phyloP scores from a whole-genome alignment of 1,140 invertebrate species.

The Ostrea edulis region DNA sequence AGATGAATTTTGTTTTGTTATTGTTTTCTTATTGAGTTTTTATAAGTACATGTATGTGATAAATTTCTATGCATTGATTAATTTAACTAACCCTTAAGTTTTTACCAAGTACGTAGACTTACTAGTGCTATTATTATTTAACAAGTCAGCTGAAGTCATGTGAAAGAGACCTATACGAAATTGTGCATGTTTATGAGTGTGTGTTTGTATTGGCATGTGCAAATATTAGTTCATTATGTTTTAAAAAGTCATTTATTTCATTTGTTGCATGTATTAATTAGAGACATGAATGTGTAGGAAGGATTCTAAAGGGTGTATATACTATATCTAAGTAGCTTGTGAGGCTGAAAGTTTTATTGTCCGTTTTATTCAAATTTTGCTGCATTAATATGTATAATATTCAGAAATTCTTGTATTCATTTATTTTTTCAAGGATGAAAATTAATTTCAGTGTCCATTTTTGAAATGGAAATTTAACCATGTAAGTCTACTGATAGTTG shows the following conservation, averaged over 20 bases:
- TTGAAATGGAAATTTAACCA: background rate
- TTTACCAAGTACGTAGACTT: background rate
- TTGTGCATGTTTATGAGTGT: background rate
- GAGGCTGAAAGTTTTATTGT: background rate
- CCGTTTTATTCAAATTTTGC: background rate
- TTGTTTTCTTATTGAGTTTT: background rate
- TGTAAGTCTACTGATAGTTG: background rate
- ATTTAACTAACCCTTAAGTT: background rate
- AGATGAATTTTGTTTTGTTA: slow-evolving; percentile 25
- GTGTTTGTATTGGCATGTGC: background rate
- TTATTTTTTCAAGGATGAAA: background rate
- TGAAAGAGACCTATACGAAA: slow-evolving; percentile 1
- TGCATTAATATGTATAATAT: background rate
- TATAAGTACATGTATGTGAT: background rate
- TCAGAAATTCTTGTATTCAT: background rate
- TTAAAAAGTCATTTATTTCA: background rate
- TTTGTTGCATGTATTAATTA: background rate
- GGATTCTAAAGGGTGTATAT: no score
- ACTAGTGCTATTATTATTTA: background rate
- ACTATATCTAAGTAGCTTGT: background rate
- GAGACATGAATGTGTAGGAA: background rate
- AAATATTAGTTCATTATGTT: background rate
- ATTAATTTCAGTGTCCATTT: background rate
- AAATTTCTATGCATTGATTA: slow-evolving; percentile 11
- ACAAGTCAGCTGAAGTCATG: background rate